phyloP scores from a whole-genome alignment of 2,888 invertebrate species.

The Sialis lutaria region DNA sequence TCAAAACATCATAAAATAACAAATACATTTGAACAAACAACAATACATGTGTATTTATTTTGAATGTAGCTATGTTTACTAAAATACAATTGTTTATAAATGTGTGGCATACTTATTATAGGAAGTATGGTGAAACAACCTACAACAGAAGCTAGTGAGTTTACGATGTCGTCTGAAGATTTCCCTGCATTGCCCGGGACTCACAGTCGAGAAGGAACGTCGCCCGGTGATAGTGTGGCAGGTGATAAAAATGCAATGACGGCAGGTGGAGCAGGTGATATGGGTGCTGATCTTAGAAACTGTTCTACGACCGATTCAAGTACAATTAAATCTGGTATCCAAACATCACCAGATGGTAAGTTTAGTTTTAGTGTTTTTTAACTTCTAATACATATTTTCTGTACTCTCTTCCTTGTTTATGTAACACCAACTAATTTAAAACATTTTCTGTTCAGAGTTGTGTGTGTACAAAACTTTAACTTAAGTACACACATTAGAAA shows the following conservation, averaged over 20 bases:
- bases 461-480: too few species aligned
- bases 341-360: constrained; percentile 83
- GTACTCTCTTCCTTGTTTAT: too few species aligned
- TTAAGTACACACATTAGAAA: too few species aligned
- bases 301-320: constrained; percentile 8
- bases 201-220: constrained; percentile 49
- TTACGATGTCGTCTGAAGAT: constrained; percentile 97
- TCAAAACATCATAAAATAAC: too few species aligned
- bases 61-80: too few species aligned
- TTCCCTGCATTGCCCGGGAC: constrained; percentile 98
- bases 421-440: too few species aligned
- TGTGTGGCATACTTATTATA: constrained; percentile 21
- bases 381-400: too few species aligned
- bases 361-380: too few species aligned
- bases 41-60: too few species aligned
- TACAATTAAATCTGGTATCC: constrained; percentile 51
- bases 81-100: too few species aligned
- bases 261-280: constrained; percentile 25
- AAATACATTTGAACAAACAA: too few species aligned
- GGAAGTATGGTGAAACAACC: constrained; percentile 94
- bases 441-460: too few species aligned
- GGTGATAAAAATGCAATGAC: constrained; percentile 23
- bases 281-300: constrained; percentile 18
- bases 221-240: constrained; percentile 37
- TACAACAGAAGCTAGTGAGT: constrained; percentile 79